Conservation (phyloP, 2,888 invertebrate genomes). For the Synanthedon tipuliformis region DNA sequence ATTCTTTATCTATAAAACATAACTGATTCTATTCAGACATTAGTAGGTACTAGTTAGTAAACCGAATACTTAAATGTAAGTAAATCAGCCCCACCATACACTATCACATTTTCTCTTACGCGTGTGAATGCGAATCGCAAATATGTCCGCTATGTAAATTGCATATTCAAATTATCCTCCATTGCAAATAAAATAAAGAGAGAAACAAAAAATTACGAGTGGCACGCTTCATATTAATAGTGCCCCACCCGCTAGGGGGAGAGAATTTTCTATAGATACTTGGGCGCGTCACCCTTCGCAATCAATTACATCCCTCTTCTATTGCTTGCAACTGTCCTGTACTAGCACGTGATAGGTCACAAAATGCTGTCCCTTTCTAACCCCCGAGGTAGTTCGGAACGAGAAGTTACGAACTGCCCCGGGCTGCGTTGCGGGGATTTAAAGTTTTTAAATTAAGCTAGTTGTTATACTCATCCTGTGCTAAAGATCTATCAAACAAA, state of each 20-base stretch:
- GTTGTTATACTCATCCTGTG: no score
- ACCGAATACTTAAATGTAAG: no score
- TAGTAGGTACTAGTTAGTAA: no score
- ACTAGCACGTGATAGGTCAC: slow-evolving; percentile 14
- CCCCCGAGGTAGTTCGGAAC: slow-evolving; percentile 34
- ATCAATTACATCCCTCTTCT: slow-evolving; percentile 60
- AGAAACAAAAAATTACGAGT: slow-evolving; percentile 57
- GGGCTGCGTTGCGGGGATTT: slow-evolving; percentile 39
- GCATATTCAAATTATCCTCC: slow-evolving; percentile 61
- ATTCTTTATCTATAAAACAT: no score
- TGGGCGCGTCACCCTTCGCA: slow-evolving; percentile 60
- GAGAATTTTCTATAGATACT: slow-evolving; percentile 38
- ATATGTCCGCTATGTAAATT: slow-evolving; percentile 57
- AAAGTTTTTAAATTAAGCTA: slow-evolving; percentile 3
- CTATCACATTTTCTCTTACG: neutral
- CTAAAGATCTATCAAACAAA: no score
- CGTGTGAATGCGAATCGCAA: slow-evolving; percentile 15
- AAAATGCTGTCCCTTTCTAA: slow-evolving; percentile 25
- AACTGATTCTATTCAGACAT: no score
- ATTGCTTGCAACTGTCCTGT: slow-evolving; percentile 26
- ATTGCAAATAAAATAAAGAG: slow-evolving; percentile 64
- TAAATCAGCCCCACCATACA: no score
- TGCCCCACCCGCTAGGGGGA: slow-evolving; percentile 53
- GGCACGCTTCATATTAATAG: slow-evolving; percentile 38
- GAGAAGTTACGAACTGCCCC: slow-evolving; percentile 41